Base-by-base conservation (phyloP, 37 sponge, comb jelly and placozoan genomes). In the Mnemiopsis leidyi region DNA sequence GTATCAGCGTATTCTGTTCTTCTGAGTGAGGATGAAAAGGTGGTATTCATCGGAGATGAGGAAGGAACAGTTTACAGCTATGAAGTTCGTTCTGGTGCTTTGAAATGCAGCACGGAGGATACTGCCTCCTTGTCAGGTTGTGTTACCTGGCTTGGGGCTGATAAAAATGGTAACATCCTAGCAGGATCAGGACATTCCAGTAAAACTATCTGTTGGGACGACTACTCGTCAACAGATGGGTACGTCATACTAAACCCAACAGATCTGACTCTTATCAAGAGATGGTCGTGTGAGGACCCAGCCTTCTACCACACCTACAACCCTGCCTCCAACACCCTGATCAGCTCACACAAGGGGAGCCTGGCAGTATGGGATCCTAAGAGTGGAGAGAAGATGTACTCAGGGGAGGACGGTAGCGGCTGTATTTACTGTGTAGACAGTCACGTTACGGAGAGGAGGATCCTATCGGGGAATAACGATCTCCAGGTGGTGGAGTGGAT, bases 231-330 rank as follows among this genome's bases (percentile, higher is more conserved):
- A 29, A 1, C 1, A 9, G 90, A 24, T 39, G 29, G 23, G 0
- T 23, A 36, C 23, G 25, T 38, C 61, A 24, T 32, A 30, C 31
- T 48, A 28, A 25, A 48, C 1, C 36, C 36, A 23, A 25, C 1
- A n/a, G 23, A 34, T 0, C 68, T 33, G 61, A 25, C 3, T n/a
- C 24, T 18, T 28, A 16, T 33, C 0, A 34, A 16, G 24, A 40
- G 36, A 0, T 85, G 31, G 36, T 37, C 61, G 61, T 38, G 48
- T 38, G 90, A 85, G 40, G 90, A 85, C 40, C 90, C 90, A 39
- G 40, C 90, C 30, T 85, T 23, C n/a, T 28, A 85, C 3, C 36
- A 85, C 31, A n/a, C 90, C n/a, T 85, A 32, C 90, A 85, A 85
- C 90, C 38, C 31, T 23, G 68, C 90, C 25, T 23, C 90, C n/a